A percentile compares a stretch with the other conserved stretches of the same genome.
These are phyloP conservation scores for Pterobdella sp. DNA, from an alignment of 2,888 invertebrate genomes.

Conservation along the genomic window DNA sequence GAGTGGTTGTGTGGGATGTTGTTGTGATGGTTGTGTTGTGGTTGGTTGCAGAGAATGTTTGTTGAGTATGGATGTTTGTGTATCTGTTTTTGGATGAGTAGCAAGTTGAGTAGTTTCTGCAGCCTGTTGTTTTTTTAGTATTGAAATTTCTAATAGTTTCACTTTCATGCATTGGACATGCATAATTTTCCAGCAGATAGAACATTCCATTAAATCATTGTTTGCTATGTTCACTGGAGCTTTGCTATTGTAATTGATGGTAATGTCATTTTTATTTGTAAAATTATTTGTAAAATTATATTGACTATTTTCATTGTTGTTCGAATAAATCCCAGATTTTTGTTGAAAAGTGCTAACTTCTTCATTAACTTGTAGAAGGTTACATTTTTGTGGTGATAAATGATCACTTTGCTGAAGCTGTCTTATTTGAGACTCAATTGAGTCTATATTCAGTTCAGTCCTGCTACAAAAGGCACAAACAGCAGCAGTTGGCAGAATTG, in stretches of 20 bases:
- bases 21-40: slow-evolving; percentile 4
- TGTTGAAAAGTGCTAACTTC: neutral
- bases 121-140: neutral
- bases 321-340: neutral
- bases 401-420: too few species aligned
- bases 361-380: neutral
- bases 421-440: too few species aligned
- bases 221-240: slow-evolving; percentile 74
- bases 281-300: neutral
- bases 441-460: slow-evolving; percentile 14
- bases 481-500: slow-evolving; percentile 31
- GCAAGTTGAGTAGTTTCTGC: neutral
- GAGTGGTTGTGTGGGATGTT: neutral
- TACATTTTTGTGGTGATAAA: too few species aligned
- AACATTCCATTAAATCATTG: slow-evolving; percentile 77
- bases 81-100: neutral
- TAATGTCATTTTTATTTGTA: neutral
- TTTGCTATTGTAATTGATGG: slow-evolving; percentile 63
- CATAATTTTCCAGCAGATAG: slow-evolving; percentile 86
- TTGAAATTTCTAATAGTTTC: slow-evolving; percentile 21
- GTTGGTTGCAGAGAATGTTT: neutral
- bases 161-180: slow-evolving; percentile 59
- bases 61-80: neutral
- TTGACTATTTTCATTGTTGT: neutral
- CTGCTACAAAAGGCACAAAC: slow-evolving; percentile 26